Conservation (phyloP, 2,113 vertebrate species). For the Papio anubis region DNA sequence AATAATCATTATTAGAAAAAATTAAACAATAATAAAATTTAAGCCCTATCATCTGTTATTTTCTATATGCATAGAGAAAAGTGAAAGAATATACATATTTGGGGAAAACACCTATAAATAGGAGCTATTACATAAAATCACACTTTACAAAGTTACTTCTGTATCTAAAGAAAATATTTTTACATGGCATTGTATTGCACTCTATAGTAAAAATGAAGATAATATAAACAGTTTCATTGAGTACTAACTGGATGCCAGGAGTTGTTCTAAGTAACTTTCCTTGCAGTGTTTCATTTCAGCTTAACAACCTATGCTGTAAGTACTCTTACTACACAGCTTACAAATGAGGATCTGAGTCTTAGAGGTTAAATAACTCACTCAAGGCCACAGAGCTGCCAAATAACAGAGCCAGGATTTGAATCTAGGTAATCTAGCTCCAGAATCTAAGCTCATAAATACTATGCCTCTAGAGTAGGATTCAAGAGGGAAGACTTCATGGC, state of each 20-base stretch:
- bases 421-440: background rate
- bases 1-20: background rate
- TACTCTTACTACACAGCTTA: background rate
- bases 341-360: background rate
- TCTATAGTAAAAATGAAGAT: background rate
- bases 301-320: background rate
- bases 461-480: background rate
- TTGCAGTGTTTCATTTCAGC: background rate
- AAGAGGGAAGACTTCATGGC: background rate
- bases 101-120: background rate
- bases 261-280: background rate
- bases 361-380: background rate
- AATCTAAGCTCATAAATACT: background rate
- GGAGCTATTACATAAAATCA: background rate
- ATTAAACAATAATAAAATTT: background rate
- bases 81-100: background rate
- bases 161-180: background rate
- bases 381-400: background rate
- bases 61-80: background rate
- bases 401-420: background rate
- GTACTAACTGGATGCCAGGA: background rate
- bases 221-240: background rate
- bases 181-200: background rate
- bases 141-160: background rate
- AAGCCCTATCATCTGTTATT: background rate